These are phyloP conservation scores for Drosophila sulfurigaster DNA, from an alignment of 1,140 invertebrate species.

Conservation along the genomic window DNA sequence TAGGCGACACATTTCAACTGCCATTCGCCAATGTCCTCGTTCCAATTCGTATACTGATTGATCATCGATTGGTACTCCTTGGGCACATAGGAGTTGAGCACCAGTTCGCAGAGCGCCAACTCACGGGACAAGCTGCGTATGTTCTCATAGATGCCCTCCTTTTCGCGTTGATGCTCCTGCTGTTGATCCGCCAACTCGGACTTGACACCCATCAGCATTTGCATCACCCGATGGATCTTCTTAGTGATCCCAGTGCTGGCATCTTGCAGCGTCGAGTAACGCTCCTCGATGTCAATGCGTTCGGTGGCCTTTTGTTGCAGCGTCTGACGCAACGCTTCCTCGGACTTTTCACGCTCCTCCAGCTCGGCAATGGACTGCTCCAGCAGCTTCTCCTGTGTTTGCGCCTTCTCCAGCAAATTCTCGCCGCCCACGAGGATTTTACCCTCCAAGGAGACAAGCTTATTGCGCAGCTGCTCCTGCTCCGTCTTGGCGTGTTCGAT, in stretches of 20 bases:
- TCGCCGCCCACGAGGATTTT: constrained; percentile 99
- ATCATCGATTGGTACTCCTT: constrained; percentile 97
- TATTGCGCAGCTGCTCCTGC: constrained; percentile 92
- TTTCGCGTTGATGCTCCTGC: constrained; percentile 97
- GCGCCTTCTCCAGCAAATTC: constrained; percentile 98
- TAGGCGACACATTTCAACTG: constrained; percentile 99
- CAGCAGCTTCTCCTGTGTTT: constrained; percentile 95
- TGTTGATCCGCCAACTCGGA: constrained; percentile 95
- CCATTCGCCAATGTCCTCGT: constrained; percentile 99
- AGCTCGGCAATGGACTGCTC: constrained; percentile 96
- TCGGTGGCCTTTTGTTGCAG: constrained; percentile 96
- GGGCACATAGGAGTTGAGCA: constrained; percentile 96
- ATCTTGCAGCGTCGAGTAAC: constrained; percentile 97
- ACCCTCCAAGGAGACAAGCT: constrained; percentile 95
- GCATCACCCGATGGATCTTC: constrained; percentile 95
- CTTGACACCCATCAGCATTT: constrained; percentile 92
- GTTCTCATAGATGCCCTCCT: constrained; percentile 97
- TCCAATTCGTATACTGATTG: constrained; percentile 97
- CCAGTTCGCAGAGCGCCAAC: constrained; percentile 94
- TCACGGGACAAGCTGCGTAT: constrained; percentile 95
- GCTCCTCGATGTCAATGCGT: constrained; percentile 97
- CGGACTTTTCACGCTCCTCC: constrained; percentile 92
- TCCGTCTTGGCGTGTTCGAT: constrained; percentile 87
- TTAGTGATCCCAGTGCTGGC: constrained; percentile 96
- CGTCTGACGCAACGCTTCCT: constrained; percentile 92